A percentile compares a stretch with the other conserved stretches of the same genome.
These are phyloP conservation scores for Thereuonema tuberculata DNA, from an alignment of 1,140 invertebrate species.

Conservation along the genomic window DNA sequence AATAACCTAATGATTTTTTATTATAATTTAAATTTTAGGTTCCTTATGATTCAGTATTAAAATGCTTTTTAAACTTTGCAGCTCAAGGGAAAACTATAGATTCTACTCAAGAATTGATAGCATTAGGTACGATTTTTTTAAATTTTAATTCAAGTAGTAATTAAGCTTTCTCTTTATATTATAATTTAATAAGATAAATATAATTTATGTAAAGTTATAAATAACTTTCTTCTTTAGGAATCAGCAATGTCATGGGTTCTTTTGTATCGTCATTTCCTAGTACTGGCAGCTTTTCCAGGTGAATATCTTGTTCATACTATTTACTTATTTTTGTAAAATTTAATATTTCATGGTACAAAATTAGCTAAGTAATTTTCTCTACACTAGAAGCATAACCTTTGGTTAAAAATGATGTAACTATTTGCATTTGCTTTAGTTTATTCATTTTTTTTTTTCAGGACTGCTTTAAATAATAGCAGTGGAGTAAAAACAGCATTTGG, in stretches of 20 bases:
- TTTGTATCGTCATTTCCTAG: slow-evolving; percentile 84
- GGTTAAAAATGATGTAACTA: neutral
- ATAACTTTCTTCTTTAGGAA: slow-evolving; percentile 24
- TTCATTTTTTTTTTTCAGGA: slow-evolving; percentile 66
- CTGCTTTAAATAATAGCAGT: slow-evolving; percentile 84
- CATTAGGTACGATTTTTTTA: slow-evolving; percentile 37
- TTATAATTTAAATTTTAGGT: neutral
- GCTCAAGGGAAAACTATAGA: slow-evolving; percentile 59
- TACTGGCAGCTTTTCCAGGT: slow-evolving; percentile 43
- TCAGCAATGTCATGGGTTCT: slow-evolving; percentile 76
- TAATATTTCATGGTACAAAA: too few relatives aligned
- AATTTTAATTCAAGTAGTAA: neutral
- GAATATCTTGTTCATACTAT: neutral
- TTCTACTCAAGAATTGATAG: slow-evolving; percentile 69
- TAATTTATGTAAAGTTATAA: neutral
- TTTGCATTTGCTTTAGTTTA: neutral
- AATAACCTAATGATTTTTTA: neutral
- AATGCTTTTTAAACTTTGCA: slow-evolving; percentile 30
- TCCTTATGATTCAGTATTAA: neutral
- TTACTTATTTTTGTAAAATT: neutral
- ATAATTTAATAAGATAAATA: neutral
- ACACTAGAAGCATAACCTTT: neutral
- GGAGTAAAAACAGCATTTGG: slow-evolving; percentile 79
- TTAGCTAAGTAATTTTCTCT: neutral
- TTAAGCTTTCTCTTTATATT: neutral